These are phyloP conservation scores for Etheostoma nigrum DNA, from an alignment of 2,797 vertebrate species.

Conservation along the genomic window DNA sequence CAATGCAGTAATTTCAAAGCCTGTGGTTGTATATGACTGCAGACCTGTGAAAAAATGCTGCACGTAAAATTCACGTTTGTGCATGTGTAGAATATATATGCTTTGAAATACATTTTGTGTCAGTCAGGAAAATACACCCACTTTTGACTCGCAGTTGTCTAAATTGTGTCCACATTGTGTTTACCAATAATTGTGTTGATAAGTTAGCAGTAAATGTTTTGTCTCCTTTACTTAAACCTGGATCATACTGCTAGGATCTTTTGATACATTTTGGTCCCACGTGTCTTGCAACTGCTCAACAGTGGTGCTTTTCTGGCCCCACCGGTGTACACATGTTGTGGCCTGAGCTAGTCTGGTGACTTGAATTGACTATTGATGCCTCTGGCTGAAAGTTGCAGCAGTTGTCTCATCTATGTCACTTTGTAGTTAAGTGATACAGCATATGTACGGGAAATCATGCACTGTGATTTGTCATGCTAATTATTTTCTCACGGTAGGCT, in stretches of 20 bases:
- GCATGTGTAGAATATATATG: background rate
- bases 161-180: background rate
- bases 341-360: slow-evolving; percentile 59
- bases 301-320: slow-evolving; percentile 14
- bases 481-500: background rate
- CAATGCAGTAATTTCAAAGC: background rate
- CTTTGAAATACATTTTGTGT: background rate
- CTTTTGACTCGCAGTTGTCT: background rate
- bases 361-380: slow-evolving; percentile 64
- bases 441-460: slow-evolving; percentile 8
- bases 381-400: slow-evolving; percentile 40
- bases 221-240: background rate
- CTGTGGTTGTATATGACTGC: background rate
- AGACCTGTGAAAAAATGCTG: background rate
- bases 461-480: slow-evolving; percentile 1
- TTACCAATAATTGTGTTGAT: background rate
- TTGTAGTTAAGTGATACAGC: slow-evolving; percentile 15
- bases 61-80: background rate
- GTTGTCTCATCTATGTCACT: slow-evolving; percentile 23
- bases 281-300: slow-evolving; percentile 4
- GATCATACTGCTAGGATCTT: too few species aligned
- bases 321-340: slow-evolving; percentile 16
- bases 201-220: background rate
- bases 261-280: background rate
- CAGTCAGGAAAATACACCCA: background rate